Percentiles rank a stretch among this genome's conserved stretches.
These are phyloP conservation scores for Rhabdomys pumilio DNA, from an alignment of 2,797 vertebrate species.

Conservation along the genomic window DNA sequence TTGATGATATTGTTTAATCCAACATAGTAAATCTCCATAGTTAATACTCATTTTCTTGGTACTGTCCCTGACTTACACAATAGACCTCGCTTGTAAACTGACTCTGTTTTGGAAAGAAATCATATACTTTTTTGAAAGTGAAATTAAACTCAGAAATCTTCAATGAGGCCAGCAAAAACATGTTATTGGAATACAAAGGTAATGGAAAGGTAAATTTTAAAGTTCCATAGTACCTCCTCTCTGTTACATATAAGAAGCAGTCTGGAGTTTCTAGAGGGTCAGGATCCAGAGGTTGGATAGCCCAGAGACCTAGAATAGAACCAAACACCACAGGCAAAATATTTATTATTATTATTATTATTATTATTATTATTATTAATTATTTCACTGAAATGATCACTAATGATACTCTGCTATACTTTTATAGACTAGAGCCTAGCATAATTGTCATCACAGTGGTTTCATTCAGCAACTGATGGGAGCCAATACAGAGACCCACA, in stretches of 20 bases:
- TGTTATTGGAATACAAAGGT: not conserved
- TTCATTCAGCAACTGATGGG: not conserved
- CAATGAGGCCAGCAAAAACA: not conserved
- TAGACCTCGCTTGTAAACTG: not conserved
- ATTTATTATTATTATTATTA: not conserved
- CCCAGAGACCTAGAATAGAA: not conserved
- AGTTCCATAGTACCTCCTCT: not conserved
- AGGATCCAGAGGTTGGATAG: not conserved
- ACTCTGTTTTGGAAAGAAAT: conserved; percentile 22
- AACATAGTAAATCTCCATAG: not conserved
- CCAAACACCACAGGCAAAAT: not conserved
- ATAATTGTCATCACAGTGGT: not conserved
- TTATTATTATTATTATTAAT: too few relatives aligned
- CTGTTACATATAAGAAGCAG: not conserved
- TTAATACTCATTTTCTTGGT: not conserved
- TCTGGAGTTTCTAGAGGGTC: not conserved
- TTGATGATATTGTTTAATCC: not conserved
- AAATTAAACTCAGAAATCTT: conserved; percentile 28
- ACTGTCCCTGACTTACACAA: not conserved
- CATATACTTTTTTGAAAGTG: not conserved
- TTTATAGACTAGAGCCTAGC: not conserved
- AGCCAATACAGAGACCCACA: not conserved
- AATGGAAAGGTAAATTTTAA: not conserved
- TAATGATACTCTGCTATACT: not conserved
- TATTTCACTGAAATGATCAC: not conserved